A percentile compares a stretch with the other conserved stretches of the same genome.
Conservation (phyloP, 2,888 invertebrate genomes). For the Agrilus biguttatus region DNA sequence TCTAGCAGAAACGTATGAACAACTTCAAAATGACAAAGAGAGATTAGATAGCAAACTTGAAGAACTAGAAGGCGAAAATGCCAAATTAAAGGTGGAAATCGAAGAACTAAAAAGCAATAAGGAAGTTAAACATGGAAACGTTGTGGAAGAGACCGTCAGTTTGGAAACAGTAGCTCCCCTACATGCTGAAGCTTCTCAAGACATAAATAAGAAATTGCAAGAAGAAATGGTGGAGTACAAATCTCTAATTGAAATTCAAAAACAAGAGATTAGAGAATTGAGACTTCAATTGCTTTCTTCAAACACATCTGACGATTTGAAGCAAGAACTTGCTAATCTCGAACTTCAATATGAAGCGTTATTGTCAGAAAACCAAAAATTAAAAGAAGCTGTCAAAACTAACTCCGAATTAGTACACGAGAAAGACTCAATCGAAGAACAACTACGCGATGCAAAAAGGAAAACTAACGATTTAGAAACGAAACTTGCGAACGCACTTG, state of each 20-base stretch:
- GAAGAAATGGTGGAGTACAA: conserved; percentile 14
- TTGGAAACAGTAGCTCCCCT: conserved; percentile 3
- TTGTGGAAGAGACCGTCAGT: conserved; percentile 11
- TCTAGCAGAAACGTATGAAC: conserved; percentile 29
- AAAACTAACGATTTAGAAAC: conserved; percentile 17
- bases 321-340: conserved; percentile 5
- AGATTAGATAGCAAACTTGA: conserved; percentile 33
- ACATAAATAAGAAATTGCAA: conserved; percentile 4
- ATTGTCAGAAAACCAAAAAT: conserved; percentile 17
- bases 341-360: conserved; percentile 16
- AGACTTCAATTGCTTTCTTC: conserved; percentile 12
- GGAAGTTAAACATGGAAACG: conserved; percentile 28
- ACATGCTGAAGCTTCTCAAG: background rate
- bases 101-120: conserved; percentile 27
- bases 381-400: conserved; percentile 17
- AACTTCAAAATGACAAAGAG: conserved; percentile 34
- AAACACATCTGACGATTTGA: conserved; percentile 5
- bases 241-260: conserved; percentile 16
- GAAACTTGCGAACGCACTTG: conserved; percentile 16
- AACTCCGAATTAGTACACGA: conserved; percentile 17
- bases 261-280: conserved; percentile 15
- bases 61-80: conserved; percentile 20
- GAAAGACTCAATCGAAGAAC: conserved; percentile 18
- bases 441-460: conserved; percentile 14
- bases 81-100: conserved; percentile 25